A percentile compares a stretch with the other conserved stretches of the same genome.
phyloP scores from a whole-genome alignment of 2,797 vertebrate genomes.

The Apogon hyalosoma region DNA sequence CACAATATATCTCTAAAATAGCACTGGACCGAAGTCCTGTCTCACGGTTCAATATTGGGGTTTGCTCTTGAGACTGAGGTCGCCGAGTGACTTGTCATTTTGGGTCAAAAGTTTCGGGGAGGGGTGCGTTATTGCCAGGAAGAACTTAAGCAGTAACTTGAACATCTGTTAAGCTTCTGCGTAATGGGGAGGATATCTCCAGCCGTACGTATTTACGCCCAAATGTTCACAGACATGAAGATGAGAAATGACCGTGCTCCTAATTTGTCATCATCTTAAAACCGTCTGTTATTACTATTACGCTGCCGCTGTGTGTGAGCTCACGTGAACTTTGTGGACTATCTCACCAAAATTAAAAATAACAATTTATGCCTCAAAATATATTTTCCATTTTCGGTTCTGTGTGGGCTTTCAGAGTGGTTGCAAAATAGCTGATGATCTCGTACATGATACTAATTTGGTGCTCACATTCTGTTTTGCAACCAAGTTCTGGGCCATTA shows the following conservation, averaged over 20 bases:
- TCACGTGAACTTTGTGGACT: not conserved
- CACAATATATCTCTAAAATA: constrained; percentile 72
- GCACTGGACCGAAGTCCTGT: constrained; percentile 61
- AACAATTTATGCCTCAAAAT: not conserved
- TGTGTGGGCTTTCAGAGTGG: constrained; percentile 4
- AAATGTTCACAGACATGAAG: constrained; percentile 16
- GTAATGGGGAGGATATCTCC: constrained; percentile 33
- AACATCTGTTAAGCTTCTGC: constrained; percentile 77
- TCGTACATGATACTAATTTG: constrained; percentile 10
- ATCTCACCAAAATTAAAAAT: constrained; percentile 4
- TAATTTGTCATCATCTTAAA: not conserved
- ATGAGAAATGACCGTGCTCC: not conserved
- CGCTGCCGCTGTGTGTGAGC: not conserved
- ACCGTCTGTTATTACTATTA: not conserved
- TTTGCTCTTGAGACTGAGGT: constrained; percentile 63
- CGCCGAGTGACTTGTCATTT: constrained; percentile 59
- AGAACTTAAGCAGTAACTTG: constrained; percentile 45
- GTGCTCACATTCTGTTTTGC: not conserved
- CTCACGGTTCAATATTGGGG: constrained; percentile 72
- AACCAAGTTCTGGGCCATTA: not conserved
- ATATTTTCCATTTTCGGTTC: not conserved
- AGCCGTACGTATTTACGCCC: constrained; percentile 48
- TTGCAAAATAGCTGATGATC: constrained; percentile 32
- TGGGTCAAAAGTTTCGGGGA: constrained; percentile 58
- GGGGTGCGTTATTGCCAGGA: constrained; percentile 32